Conservation (phyloP, 2,797 vertebrate species). For the Manis javanica region DNA sequence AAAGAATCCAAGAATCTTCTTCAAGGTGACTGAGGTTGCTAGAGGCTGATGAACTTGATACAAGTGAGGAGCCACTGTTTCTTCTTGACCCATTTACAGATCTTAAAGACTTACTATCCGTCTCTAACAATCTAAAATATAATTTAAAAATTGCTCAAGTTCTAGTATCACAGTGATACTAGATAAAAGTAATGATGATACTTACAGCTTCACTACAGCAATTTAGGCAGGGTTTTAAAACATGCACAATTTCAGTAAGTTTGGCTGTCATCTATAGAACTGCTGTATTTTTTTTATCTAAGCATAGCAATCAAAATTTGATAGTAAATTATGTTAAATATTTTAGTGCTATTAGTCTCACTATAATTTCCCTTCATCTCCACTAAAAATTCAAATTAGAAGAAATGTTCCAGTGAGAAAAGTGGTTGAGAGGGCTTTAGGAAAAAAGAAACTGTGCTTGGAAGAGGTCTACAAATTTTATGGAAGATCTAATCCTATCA, state of each 20-base stretch:
- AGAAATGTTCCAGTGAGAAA: neutral
- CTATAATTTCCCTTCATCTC: slow-evolving; percentile 26
- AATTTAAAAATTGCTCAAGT: slow-evolving; percentile 67
- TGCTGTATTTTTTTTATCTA: slow-evolving; percentile 32
- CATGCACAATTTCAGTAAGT: neutral
- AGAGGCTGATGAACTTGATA: slow-evolving; percentile 98
- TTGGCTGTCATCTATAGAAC: slow-evolving; percentile 29
- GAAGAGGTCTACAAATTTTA: slow-evolving; percentile 27
- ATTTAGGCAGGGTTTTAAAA: slow-evolving; percentile 35
- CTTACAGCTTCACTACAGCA: neutral
- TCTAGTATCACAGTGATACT: slow-evolving; percentile 32
- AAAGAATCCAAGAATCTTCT: slow-evolving; percentile 98
- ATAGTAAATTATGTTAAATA: slow-evolving; percentile 31
- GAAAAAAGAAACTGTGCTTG: neutral
- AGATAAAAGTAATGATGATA: neutral
- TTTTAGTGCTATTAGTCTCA: neutral
- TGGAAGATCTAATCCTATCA: neutral
- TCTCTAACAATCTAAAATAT: slow-evolving; percentile 94
- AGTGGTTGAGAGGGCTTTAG: neutral
- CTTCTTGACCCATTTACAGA: slow-evolving; percentile 98
- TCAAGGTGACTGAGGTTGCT: slow-evolving; percentile 99
- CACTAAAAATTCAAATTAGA: slow-evolving; percentile 51
- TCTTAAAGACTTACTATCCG: slow-evolving; percentile 96
- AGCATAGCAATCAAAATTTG: neutral
- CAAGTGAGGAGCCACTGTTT: slow-evolving; percentile 98